phyloP scores from a whole-genome alignment of 2,113 vertebrate genomes.

The Gnathonemus longibarbis region DNA sequence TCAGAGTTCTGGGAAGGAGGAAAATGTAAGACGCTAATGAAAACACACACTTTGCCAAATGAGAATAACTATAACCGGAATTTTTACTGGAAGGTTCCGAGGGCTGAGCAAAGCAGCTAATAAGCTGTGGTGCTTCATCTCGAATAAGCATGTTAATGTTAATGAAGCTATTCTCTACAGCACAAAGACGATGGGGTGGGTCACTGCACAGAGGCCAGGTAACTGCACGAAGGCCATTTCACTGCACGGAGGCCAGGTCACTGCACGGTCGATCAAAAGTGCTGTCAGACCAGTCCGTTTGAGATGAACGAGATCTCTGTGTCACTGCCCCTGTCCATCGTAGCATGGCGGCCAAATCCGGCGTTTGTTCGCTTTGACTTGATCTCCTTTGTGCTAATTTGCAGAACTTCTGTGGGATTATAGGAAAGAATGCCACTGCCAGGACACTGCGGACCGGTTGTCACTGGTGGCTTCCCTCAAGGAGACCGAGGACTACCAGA shows the following conservation, averaged over 20 bases:
- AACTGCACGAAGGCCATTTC: not conserved
- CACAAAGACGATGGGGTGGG: constrained; percentile 23
- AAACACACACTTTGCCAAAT: not conserved
- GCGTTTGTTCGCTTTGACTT: not conserved
- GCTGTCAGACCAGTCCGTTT: not conserved
- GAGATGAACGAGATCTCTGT: not conserved
- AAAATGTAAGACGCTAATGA: not conserved
- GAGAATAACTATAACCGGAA: not conserved
- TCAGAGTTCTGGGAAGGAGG: not conserved
- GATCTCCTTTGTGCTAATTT: not conserved
- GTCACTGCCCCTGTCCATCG: not conserved
- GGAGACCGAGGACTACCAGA: not conserved
- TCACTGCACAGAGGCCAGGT: not conserved
- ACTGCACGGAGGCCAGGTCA: not conserved
- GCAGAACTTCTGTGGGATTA: not conserved
- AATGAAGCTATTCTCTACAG: constrained; percentile 41
- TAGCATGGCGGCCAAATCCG: not conserved
- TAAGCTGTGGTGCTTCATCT: constrained; percentile 46
- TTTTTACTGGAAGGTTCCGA: not conserved
- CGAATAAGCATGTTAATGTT: constrained; percentile 51
- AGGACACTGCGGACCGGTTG: not conserved
- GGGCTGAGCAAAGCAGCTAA: constrained; percentile 21
- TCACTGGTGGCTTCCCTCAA: not conserved
- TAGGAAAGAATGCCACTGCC: not conserved
- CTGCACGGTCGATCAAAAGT: not conserved